Base-by-base conservation (phyloP, 2,888 invertebrate species). In the Marasmarcha lunaedactyla region DNA sequence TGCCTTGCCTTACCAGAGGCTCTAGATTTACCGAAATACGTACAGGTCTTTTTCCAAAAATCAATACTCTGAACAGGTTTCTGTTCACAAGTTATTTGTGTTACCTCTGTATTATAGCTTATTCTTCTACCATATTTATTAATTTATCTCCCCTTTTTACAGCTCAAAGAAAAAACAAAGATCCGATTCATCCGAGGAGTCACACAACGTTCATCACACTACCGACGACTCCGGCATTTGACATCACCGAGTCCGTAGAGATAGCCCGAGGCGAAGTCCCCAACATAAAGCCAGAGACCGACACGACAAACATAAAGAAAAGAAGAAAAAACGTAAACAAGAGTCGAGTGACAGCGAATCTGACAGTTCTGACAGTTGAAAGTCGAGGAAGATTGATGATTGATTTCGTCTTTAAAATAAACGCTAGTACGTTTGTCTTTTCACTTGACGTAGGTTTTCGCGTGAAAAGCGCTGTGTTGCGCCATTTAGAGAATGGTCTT, bases 141-240 rank as follows among this genome's bases (percentile, higher is more conserved):
- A n/a, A n/a, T n/a, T n/a, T n/a, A n/a, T n/a, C n/a, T n/a, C n/a
- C n/a, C 30, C 10, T 30, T 7, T 11, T 30, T 30, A 4, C 11
- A 30, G 30, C 30, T 11, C 30, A 7, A 30, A 74, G 51, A 77
- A 71, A 45, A 77, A 73, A 43, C 74, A 69, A 34, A 78, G 77
- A 49, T 69, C 81, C 0, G 73, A 73, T n/a, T 68, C 74, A 0
- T 81, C 81, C 0, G 71, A 73, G 41, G 81, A 78, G 40, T 81
- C 81, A 0, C 33, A 79, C 43, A 74, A 81, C 49, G 60, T 74
- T 38, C 79, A 81, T 1, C 83, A 81, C 37, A 83, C 83, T 1
- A 83, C 83, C 0, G 83, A 83, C 42, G 83, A 83, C 36, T 83
- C 83, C 14, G 83, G 83, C 38, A 83, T 83, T 73, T 83, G 83